Evolutionary conservation across 2,113 vertebrate species (phyloP).

Genomic region (Leucopternis melanops): DNA sequence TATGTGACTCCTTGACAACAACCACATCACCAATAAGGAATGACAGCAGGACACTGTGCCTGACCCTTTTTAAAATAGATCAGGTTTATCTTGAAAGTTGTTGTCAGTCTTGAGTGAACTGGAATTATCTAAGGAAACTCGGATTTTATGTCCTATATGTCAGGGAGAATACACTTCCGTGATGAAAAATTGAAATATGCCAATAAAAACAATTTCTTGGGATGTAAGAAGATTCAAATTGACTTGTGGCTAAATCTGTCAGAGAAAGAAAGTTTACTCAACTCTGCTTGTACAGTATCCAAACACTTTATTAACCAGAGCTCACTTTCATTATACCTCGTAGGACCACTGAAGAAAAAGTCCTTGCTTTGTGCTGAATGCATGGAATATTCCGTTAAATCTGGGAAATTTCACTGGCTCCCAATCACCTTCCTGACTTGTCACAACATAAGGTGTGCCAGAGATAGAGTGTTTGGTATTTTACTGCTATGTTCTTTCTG

Average conservation of each 20-base stretch:
- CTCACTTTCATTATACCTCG: not conserved
- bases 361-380: not conserved
- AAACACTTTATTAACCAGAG: not conserved
- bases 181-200: not conserved
- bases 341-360: not conserved
- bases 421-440: not conserved
- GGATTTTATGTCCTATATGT: not conserved
- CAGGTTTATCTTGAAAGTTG: not conserved
- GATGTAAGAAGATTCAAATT: not conserved
- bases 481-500: not conserved
- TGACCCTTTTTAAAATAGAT: not conserved
- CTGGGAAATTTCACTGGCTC: not conserved
- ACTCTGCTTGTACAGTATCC: not conserved
- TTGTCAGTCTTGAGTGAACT: not conserved
- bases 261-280: not conserved
- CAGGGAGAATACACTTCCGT: not conserved
- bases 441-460: not conserved
- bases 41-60: not conserved
- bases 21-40: not conserved
- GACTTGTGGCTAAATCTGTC: not conserved
- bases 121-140: not conserved
- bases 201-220: not conserved
- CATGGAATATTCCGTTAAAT: not conserved
- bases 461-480: not conserved
- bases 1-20: not conserved